Evolutionary conservation across 2,888 invertebrate genomes (phyloP).

Genomic region (Drymonia ruficornis): DNA sequence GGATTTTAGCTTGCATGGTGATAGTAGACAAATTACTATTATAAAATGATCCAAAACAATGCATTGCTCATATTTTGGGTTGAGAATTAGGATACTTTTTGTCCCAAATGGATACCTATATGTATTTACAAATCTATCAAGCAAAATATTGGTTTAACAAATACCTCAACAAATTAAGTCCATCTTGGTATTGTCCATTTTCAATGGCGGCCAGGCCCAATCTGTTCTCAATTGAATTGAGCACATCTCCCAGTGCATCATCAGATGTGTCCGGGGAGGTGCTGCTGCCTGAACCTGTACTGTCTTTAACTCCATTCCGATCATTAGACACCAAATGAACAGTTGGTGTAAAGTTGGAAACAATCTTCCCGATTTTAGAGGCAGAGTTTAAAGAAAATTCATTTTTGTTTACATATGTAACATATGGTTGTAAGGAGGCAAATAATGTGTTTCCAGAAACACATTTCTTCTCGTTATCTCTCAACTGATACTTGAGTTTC

Average conservation of each 20-base stretch:
- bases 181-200: constrained; percentile 80
- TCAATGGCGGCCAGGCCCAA: constrained; percentile 85
- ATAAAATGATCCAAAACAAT: too few species aligned
- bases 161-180: constrained; percentile 82
- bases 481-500: constrained; percentile 57
- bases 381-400: constrained; percentile 45
- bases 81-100: too few species aligned
- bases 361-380: constrained; percentile 53
- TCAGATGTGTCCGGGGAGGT: constrained; percentile 53
- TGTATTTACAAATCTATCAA: too few species aligned
- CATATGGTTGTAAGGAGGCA: constrained; percentile 54
- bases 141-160: too few species aligned
- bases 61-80: too few species aligned
- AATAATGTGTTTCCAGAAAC: constrained; percentile 47
- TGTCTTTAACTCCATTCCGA: constrained; percentile 37
- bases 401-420: constrained; percentile 48
- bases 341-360: constrained; percentile 56
- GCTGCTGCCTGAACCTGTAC: constrained; percentile 26
- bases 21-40: too few species aligned
- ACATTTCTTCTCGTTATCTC: constrained; percentile 41
- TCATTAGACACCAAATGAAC: constrained; percentile 75
- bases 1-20: too few species aligned
- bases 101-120: too few species aligned
- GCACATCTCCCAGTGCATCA: constrained; percentile 77
- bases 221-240: constrained; percentile 86